Base-by-base conservation (phyloP, 2,113 vertebrate species). In the Stigmatopora argus region DNA sequence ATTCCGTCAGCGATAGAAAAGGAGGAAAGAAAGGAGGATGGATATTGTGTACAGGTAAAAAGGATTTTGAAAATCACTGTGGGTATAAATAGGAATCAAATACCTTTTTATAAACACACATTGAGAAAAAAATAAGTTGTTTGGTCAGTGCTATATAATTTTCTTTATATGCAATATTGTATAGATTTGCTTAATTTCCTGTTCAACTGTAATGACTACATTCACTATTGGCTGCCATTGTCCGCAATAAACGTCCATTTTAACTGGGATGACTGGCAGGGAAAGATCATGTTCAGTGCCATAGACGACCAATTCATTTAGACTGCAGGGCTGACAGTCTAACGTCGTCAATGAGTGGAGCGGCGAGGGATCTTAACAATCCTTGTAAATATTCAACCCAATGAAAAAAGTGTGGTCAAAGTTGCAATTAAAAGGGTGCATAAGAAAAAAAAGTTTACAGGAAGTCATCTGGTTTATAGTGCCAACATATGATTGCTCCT, bases 11-110 rank as follows among this genome's bases (percentile, higher is more conserved):
- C n/a, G n/a, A n/a, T n/a, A n/a, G n/a, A n/a, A n/a, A n/a, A n/a
- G n/a, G n/a, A n/a, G n/a, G n/a, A n/a, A n/a, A n/a, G n/a, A n/a
- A n/a, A n/a, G n/a, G n/a, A n/a, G n/a, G n/a, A n/a, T n/a, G n/a
- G n/a, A n/a, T n/a, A n/a, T n/a, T n/a, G n/a, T n/a, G n/a, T n/a
- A n/a, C n/a, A n/a, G n/a, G n/a, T n/a, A n/a, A n/a, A n/a, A n/a
- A 72, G 69, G 15, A 69, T 2, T 21, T 10, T 10, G 44, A 66
- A 15, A 7, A n/a, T 35, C 18, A 69, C 8, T 71, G 26, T 67
- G 60, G 10, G 15, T 17, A 72, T 67, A 64, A 61, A 70, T 52
- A 74, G 7, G 65, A 14, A 63, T 41, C 13, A 26, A 21, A 26
- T 26, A 1, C 13, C 23, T 13, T 4, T 53, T 53, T 26, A 12